Base-by-base conservation (phyloP, 1,140 invertebrate genomes). In the Episyrphus balteatus region DNA sequence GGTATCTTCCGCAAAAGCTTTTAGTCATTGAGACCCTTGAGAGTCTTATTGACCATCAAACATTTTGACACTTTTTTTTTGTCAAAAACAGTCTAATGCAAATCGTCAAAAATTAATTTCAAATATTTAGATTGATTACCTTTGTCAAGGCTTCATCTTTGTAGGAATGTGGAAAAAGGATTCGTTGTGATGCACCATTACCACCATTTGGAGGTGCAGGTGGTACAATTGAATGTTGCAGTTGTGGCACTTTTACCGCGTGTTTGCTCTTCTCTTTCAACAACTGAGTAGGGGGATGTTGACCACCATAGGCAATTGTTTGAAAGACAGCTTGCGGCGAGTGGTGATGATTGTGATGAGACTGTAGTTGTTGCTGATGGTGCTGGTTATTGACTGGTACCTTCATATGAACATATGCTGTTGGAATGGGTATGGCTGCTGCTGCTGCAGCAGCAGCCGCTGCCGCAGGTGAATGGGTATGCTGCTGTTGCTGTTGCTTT, bases 341-440 rank as follows among this genome's bases (percentile, higher is more conserved):
- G 21, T 26, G 21, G 21, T 26, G 21, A 26, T 26, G 21, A 26
- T 36, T 36, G 12, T 36, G 14, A 36, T 36, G 14, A 36, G 14
- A 36, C 42, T 51, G 26, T 9, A 19, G 37, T 38, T 48, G 47
- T 36, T 49, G 52, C 6, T 58, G 53, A 26, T 58, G 48, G 13
- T 40, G 17, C 26, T 44, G 21, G 15, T 41, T 15, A 11, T 15
- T 15, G 42, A 45, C 17, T 44, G 41, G 21, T 51, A 45, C 36
- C 53, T 55, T 31, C 36, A 48, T n/a, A 32, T 62, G 56, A 51
- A 65, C 60, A 50, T 65, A 65, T 46, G 60, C 56, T 17, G 60
- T 44, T 12, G 62, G 62, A 33, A 66, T 51, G 3, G 62, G 52
- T 21, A 66, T 65, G 41, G 55, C 51, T 10, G 33, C 51, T 14